Evolutionary conservation across 2,888 invertebrate genomes (phyloP).

Genomic region (Xanthia icteritia): DNA sequence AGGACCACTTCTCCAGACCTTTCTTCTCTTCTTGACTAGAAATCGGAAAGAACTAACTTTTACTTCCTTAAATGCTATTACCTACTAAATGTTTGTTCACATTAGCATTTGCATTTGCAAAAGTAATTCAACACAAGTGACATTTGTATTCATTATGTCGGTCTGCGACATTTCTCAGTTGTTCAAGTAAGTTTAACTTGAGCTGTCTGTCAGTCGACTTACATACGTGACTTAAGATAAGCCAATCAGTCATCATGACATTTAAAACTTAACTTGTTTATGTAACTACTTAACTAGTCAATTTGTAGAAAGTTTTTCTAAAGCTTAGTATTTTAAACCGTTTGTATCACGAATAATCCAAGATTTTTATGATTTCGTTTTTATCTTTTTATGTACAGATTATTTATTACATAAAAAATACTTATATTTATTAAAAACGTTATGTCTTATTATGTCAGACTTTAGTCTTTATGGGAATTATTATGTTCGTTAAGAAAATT

Average conservation of each 20-base stretch:
- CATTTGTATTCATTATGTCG: slow-evolving; percentile 14
- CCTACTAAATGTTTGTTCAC: background rate
- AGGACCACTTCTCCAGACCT: too few species aligned
- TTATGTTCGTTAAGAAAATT: background rate
- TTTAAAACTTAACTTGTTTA: slow-evolving; percentile 34
- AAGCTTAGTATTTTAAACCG: background rate
- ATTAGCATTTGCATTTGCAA: background rate
- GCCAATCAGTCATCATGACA: slow-evolving; percentile 28
- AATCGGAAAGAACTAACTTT: background rate
- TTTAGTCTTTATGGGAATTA: background rate
- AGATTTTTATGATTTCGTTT: background rate
- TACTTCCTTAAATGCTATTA: background rate
- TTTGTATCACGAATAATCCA: slow-evolving; percentile 2
- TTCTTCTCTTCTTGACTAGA: too few species aligned
- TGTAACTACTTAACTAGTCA: slow-evolving; percentile 17
- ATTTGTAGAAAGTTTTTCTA: slow-evolving; percentile 32
- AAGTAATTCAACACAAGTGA: background rate
- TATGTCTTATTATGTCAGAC: slow-evolving; percentile 4
- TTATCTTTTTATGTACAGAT: background rate
- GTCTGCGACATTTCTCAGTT: background rate
- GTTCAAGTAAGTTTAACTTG: slow-evolving; percentile 11
- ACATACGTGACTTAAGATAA: slow-evolving; percentile 28
- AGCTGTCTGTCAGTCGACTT: slow-evolving; percentile 8
- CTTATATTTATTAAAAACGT: background rate
- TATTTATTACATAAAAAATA: background rate